These are phyloP conservation scores for Matsumurasca onukii DNA, from an alignment of 1,140 invertebrate genomes.

Conservation along the genomic window DNA sequence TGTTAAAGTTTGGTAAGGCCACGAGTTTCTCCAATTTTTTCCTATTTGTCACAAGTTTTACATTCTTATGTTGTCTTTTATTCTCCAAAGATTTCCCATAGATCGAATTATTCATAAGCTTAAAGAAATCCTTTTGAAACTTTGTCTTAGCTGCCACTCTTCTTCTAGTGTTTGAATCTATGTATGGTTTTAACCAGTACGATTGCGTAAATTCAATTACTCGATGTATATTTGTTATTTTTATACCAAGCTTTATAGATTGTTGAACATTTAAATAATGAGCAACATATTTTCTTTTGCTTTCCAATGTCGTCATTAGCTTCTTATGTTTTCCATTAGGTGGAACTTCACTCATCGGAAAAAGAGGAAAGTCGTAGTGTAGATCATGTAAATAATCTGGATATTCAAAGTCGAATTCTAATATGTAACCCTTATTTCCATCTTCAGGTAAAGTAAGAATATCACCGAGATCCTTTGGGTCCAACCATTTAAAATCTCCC, in stretches of 20 bases:
- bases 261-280: neutral
- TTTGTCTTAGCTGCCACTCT: neutral
- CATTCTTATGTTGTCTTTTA: neutral
- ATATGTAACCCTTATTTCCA: slow-evolving; percentile 3
- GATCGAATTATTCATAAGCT: slow-evolving; percentile 8
- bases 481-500: slow-evolving; percentile 25
- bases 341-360: neutral
- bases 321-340: neutral
- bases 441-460: neutral
- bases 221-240: slow-evolving; percentile 17
- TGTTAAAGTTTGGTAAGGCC: neutral
- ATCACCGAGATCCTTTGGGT: neutral
- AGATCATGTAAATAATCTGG: slow-evolving; percentile 13
- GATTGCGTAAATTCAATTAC: slow-evolving; percentile 3
- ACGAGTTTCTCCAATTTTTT: neutral
- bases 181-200: neutral
- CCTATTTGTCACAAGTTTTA: neutral
- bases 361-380: slow-evolving; percentile 4
- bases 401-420: slow-evolving; percentile 30
- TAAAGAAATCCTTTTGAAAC: slow-evolving; percentile 8
- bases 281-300: neutral
- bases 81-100: neutral
- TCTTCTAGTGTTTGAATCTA: slow-evolving; percentile 8
- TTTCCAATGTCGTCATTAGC: neutral
- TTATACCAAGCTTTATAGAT: neutral